Evolutionary conservation across 2,113 vertebrate species (phyloP).

Genomic region (Aldabrachelys gigantea): DNA sequence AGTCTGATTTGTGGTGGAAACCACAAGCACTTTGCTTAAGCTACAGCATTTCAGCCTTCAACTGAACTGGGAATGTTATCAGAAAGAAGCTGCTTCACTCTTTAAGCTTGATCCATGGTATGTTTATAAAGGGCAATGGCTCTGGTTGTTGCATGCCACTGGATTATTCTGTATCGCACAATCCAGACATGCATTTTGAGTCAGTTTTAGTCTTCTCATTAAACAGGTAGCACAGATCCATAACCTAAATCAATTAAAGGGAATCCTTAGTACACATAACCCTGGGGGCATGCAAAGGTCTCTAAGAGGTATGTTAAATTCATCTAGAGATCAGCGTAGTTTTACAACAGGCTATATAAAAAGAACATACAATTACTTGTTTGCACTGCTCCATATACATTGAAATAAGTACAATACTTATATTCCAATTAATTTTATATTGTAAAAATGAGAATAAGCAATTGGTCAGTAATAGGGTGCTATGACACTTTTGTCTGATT

Average conservation of each 20-base stretch:
- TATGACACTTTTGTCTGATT: too few species aligned
- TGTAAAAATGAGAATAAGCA: too few species aligned
- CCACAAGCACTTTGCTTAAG: fast-evolving
- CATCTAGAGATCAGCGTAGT: too few species aligned
- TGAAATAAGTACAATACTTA: too few species aligned
- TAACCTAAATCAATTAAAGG: neutral
- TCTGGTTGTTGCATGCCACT: neutral
- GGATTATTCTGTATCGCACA: neutral
- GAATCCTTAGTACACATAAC: fast-evolving
- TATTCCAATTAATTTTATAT: too few species aligned
- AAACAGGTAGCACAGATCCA: neutral
- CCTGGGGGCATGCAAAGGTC: too few species aligned
- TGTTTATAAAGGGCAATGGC: fast-evolving
- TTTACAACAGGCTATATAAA: too few species aligned
- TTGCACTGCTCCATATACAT: too few species aligned
- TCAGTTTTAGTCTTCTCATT: neutral
- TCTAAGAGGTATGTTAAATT: too few species aligned
- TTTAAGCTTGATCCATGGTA: neutral
- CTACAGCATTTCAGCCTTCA: neutral
- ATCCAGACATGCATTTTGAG: neutral
- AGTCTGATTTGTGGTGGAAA: neutral
- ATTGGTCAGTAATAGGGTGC: too few species aligned
- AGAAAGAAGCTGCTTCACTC: fast-evolving
- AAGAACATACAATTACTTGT: too few species aligned
- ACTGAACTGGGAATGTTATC: neutral